Conservation (phyloP, 2,113 vertebrate genomes). For the Hymenochirus boettgeri region DNA sequence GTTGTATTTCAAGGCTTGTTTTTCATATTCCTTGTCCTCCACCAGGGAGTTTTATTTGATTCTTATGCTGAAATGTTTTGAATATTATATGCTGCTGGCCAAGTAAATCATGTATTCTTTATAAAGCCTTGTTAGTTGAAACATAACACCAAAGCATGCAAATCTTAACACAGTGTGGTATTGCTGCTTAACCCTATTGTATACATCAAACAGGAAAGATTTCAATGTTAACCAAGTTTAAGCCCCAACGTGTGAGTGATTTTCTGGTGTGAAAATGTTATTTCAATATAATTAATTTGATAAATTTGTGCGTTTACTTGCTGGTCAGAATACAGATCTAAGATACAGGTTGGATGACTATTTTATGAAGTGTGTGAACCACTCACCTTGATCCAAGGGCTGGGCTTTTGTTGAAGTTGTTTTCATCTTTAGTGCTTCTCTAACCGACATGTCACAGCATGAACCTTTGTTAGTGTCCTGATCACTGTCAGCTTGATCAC, state of each 20-base stretch:
- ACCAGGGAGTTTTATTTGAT: constrained; percentile 38
- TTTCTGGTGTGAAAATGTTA: no score
- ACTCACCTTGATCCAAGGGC: constrained; percentile 94
- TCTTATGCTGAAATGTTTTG: constrained; percentile 40
- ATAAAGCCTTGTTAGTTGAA: constrained; percentile 54
- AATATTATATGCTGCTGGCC: constrained; percentile 41
- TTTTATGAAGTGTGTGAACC: constrained; percentile 27
- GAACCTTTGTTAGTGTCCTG: constrained; percentile 99
- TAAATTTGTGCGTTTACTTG: no score
- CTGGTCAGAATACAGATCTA: no score
- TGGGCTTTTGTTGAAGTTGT: constrained; percentile 88
- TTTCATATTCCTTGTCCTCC: constrained; percentile 32
- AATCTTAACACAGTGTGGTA: neutral
- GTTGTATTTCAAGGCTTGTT: constrained; percentile 25
- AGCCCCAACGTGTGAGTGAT: no score
- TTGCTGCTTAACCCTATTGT: no score
- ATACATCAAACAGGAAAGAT: no score
- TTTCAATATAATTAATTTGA: no score
- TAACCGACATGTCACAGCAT: constrained; percentile 98
- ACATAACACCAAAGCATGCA: constrained; percentile 52
- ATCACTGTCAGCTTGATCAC: constrained; percentile 98
- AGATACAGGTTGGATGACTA: no score
- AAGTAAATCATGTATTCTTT: constrained; percentile 40
- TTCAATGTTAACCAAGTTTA: no score
- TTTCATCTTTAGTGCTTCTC: constrained; percentile 98